These are phyloP conservation scores for Misgurnus mizolepis DNA, from an alignment of 2,113 vertebrate genomes.

Conservation along the genomic window DNA sequence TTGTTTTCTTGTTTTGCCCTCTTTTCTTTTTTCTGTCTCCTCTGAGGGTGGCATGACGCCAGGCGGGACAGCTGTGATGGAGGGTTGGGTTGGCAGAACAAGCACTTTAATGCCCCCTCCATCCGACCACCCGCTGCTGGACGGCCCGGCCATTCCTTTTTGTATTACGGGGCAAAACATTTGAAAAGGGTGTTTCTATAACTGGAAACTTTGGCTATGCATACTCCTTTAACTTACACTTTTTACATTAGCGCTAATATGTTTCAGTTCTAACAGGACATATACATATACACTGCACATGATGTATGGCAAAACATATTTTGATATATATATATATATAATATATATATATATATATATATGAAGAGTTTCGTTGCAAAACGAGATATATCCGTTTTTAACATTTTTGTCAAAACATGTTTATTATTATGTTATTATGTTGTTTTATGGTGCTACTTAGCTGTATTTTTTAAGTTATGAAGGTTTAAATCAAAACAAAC, in stretches of 20 bases:
- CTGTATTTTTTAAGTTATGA: too few relatives aligned
- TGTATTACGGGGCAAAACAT: background rate
- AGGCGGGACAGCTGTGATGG: conserved; percentile 54
- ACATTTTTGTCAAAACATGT: too few relatives aligned
- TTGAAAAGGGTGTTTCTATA: background rate
- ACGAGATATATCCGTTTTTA: too few relatives aligned
- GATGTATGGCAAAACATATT: too few relatives aligned
- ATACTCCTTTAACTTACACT: background rate
- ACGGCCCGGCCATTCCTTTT: background rate
- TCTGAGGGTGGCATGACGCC: conserved; percentile 40
- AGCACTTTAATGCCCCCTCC: conserved; percentile 27
- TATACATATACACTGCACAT: too few relatives aligned
- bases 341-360: too few relatives aligned
- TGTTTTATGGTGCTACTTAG: too few relatives aligned
- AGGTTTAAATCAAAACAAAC: too few relatives aligned
- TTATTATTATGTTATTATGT: too few relatives aligned
- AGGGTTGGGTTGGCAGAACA: conserved; percentile 36
- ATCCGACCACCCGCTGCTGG: conserved; percentile 47
- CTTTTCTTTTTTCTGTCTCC: conserved; percentile 14
- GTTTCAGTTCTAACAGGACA: too few relatives aligned
- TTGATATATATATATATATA: too few relatives aligned
- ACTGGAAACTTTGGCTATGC: background rate
- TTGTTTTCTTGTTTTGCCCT: conserved; percentile 14
- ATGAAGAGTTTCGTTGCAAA: too few relatives aligned
- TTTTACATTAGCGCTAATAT: background rate